Base-by-base conservation (phyloP, 1,140 invertebrate genomes). In the Neodiprion fabricii region DNA sequence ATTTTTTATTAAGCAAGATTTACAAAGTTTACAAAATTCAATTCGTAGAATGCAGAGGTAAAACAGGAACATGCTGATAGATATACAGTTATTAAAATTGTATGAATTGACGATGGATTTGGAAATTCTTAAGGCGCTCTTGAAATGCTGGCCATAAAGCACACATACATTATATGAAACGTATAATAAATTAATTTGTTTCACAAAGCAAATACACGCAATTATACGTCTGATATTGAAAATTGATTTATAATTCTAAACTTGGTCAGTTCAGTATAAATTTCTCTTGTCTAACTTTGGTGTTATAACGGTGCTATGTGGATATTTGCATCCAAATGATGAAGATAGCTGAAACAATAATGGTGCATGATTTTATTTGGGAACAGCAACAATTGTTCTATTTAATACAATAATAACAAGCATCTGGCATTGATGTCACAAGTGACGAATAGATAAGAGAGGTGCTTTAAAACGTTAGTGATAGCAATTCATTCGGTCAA, bases 291-390 rank as follows among this genome's bases (percentile, higher is more conserved):
- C 53, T 61, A 61, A 14, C 7, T 17, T n/a, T 14, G 74, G 48
- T n/a, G 72, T 83, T 79, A 86, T 72, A 85, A 84, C 14, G 84
- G 82, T 66, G 85, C 83, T 73, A 84, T 86, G 78, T 79, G 82
- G 69, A 79, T 76, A 75, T 87, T 86, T 50, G 85, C 85, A 81
- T 87, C 84, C 67, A 87, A 75, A 23, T 79, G 74, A 11, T 81
- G 77, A 53, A 86, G 72, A 76, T 83, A 85, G 23, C 84, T 86
- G 80, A 68, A 82, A 84, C 28, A 40, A 40, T 40, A 40, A 40
- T 40, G 28, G 28, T 40, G 28, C 28, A 40, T 40, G 65, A 75
- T 73, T 66, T 75, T 48, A 75, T 72, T 11, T 74, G 48, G 69
- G 14, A 49, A 76, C 66, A 23, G 49, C 3, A 48, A 70, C 49